Evolutionary conservation across 2,797 vertebrate genomes (phyloP).

Genomic region (Emys orbicularis): DNA sequence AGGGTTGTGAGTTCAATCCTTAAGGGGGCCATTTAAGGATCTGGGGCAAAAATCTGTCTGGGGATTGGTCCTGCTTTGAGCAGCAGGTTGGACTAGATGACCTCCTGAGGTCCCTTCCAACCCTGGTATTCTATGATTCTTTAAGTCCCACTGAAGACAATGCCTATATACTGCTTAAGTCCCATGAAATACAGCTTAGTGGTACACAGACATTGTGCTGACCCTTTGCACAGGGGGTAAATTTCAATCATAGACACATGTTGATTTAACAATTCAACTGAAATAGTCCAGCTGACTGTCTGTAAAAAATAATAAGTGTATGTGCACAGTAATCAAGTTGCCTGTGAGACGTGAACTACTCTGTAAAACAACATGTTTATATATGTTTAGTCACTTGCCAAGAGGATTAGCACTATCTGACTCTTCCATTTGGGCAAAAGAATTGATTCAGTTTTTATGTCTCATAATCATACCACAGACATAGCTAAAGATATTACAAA

Average conservation of each 20-base stretch:
- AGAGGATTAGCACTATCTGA: neutral
- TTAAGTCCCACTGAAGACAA: neutral
- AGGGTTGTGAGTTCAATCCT: too few relatives aligned
- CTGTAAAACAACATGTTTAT: neutral
- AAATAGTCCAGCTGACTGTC: neutral
- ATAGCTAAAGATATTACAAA: constrained; percentile 1
- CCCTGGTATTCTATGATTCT: too few relatives aligned
- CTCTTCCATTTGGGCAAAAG: neutral
- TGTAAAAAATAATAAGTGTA: neutral
- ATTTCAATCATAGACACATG: neutral
- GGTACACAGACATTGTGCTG: neutral
- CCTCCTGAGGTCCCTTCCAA: too few relatives aligned
- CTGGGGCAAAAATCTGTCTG: too few relatives aligned
- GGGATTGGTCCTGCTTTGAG: too few relatives aligned
- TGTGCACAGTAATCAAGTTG: neutral
- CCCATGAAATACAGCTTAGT: neutral
- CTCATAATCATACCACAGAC: neutral
- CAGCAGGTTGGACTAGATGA: too few relatives aligned
- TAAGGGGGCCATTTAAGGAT: too few relatives aligned
- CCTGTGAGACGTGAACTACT: neutral
- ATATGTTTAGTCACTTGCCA: neutral
- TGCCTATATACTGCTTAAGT: neutral
- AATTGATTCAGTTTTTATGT: neutral
- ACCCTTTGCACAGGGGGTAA: accelerated
- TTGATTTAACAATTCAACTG: neutral